Evolutionary conservation across 2,113 vertebrate species (phyloP).

Genomic region (Otis tarda): DNA sequence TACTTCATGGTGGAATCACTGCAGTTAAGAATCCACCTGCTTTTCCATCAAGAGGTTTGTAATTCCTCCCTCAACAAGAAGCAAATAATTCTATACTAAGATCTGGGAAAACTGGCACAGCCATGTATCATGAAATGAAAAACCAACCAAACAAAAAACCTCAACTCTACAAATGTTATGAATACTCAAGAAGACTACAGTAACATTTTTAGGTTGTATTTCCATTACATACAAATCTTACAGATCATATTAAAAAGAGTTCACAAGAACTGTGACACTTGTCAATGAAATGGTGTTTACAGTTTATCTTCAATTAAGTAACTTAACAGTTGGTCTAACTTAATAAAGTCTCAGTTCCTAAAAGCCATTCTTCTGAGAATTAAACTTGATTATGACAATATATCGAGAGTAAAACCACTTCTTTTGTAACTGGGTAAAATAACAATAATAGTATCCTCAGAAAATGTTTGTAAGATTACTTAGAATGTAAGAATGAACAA

Average conservation of each 20-base stretch:
- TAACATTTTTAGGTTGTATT: not conserved
- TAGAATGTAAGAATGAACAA: not conserved
- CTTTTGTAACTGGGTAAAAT: not conserved
- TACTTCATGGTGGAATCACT: not conserved
- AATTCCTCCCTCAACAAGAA: not conserved
- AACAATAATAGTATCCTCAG: not conserved
- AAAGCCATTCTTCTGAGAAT: not conserved
- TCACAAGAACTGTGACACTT: not conserved
- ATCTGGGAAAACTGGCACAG: not conserved
- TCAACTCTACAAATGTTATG: not conserved
- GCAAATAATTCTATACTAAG: not conserved
- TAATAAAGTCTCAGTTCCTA: not conserved
- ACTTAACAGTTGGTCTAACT: not conserved
- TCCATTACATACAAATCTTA: not conserved
- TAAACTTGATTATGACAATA: not conserved
- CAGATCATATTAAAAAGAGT: not conserved
- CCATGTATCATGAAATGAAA: not conserved
- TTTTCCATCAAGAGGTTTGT: not conserved
- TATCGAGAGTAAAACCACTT: not conserved
- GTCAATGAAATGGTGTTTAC: not conserved
- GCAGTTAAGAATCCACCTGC: not conserved
- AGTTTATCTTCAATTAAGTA: not conserved
- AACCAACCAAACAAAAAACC: not conserved
- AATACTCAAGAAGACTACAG: not conserved
- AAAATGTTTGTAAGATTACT: not conserved